Evolutionary conservation across 2,888 invertebrate species (phyloP), one percentile per base, ranked within the genome.

Genomic region (Pristionchus entomophagus): DNA sequence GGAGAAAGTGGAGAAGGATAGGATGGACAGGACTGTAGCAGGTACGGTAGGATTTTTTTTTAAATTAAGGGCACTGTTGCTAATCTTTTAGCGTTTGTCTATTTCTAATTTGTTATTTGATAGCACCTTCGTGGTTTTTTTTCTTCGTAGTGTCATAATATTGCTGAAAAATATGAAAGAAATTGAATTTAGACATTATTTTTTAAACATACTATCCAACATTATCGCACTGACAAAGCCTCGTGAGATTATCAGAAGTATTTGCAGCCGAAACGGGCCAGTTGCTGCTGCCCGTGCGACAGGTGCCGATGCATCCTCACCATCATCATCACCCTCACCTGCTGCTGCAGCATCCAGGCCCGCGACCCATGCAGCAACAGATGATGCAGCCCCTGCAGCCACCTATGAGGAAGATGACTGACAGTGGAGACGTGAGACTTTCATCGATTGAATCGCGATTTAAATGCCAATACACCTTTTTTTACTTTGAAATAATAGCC

Each of bases 291-390:
- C 56, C 56, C 14, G 56, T 56, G 41, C 22, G 35, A 26, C 73
- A 73, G 26, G 5, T 45, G 10, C 41, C 14, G 69, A n/a, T n/a
- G 59, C 59, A 59, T 51, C 51, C 51, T 51, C 51, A 51, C 22
- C 51, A 17, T 17, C 51, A 51, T 51, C 51, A 17, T 4, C 19
- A 22, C 22, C 51, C 51, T 19, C 51, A 51, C 19, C 51, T 2
- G 56, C 56, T n/a, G 32, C 45, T 10, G 6, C 45, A 45, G 45
- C 56, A 56, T 8, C 4, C 22, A 19, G 62, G 29, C 32, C 17
- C 38, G 41, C 73, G 73, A 65, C 65, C 73, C n/a, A 45, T 73
- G 38, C 65, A 69, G 73, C 73, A 73, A 5, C 73, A 22, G 19
- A 29, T 45, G 73, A 38, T 26, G 73, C 73, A 73, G 41, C 73